Percentiles rank a stretch among this genome's conserved stretches.
These are phyloP conservation scores for Dugesia japonica DNA, from an alignment of 2,888 invertebrate genomes.

Conservation along the genomic window DNA sequence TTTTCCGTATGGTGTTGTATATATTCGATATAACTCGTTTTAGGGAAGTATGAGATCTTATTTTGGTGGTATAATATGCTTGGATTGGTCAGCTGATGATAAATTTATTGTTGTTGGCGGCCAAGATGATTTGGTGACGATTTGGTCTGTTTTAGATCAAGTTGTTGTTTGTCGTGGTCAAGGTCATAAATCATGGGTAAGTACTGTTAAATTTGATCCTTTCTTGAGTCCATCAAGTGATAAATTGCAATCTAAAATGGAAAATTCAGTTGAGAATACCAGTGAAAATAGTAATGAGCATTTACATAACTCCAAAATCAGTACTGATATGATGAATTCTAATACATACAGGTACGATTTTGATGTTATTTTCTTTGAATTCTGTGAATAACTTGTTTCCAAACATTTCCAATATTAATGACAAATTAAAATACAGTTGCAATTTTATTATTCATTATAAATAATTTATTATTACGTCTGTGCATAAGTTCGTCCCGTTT, in stretches of 20 bases:
- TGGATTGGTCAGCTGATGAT: constrained; percentile 82
- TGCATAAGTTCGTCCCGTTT: no score
- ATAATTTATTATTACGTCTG: no score
- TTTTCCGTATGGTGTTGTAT: no score
- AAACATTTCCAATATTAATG: neutral
- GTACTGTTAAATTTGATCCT: constrained; percentile 67
- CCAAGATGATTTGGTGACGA: constrained; percentile 90
- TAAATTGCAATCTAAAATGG: neutral
- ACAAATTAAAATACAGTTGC: neutral
- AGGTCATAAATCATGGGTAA: constrained; percentile 93
- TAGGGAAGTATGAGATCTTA: constrained; percentile 73
- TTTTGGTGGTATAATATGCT: constrained; percentile 89
- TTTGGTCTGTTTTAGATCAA: constrained; percentile 80
- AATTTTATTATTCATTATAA: no score
- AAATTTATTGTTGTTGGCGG: constrained; percentile 79
- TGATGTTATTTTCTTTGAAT: neutral
- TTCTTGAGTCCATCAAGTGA: constrained; percentile 36
- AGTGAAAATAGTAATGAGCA: neutral
- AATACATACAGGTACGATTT: constrained; percentile 27
- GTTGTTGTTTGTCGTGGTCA: constrained; percentile 89
- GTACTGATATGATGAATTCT: neutral
- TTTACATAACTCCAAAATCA: neutral
- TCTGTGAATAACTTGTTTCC: neutral
- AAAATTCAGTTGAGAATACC: neutral
- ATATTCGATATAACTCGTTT: no score